Evolutionary conservation across 2,797 vertebrate genomes (phyloP), one percentile per base, ranked within the genome.

Genomic region (Clarias platycephalus): DNA sequence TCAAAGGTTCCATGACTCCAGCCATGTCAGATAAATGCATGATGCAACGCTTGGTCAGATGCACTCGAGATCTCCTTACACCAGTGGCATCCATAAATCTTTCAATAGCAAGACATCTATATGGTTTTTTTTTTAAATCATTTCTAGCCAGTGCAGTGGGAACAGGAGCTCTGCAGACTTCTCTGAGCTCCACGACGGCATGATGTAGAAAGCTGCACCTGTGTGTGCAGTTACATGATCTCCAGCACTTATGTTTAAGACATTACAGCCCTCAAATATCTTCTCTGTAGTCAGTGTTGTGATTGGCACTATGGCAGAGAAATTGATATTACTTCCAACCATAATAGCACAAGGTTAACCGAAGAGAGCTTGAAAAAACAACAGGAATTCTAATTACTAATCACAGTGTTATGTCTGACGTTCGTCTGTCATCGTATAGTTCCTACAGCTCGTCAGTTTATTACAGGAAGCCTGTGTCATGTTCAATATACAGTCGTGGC

Each of bases 11-110:
- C 10, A 49, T 49, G 82, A 81, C 88, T 72, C 85, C 85, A 60
- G 31, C 20, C 89, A 84, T 81, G 85, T 89, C 88, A 87, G 90
- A 89, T 82, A 86, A 82, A 87, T 1, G 58, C 55, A 86, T 90
- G 87, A 92, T 91, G 87, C 83, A 87, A 81, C 82, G 58, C 63
- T 75, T 77, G 72, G 80, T 82, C 85, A 82, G 89, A 83, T 85
- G 89, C 77, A 84, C 87, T 85, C 83, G 77, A 82, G 82, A 84
- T 86, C 83, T 40, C 49, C 75, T 77, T 71, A 78, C 82, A 37
- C 57, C 75, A 53, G 28, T 83, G 81, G 15, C 31, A 49, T 85
- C 28, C 81, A 82, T 86, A 84, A 86, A 85, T 82, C 85, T 72
- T 72, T 79, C 40, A 57, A 60, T 49, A 53, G 26, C 20, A 18